A percentile compares a stretch with the other conserved stretches of the same genome.
phyloP scores from a whole-genome alignment of 1,140 invertebrate species.

The Bombus vancouverensis region DNA sequence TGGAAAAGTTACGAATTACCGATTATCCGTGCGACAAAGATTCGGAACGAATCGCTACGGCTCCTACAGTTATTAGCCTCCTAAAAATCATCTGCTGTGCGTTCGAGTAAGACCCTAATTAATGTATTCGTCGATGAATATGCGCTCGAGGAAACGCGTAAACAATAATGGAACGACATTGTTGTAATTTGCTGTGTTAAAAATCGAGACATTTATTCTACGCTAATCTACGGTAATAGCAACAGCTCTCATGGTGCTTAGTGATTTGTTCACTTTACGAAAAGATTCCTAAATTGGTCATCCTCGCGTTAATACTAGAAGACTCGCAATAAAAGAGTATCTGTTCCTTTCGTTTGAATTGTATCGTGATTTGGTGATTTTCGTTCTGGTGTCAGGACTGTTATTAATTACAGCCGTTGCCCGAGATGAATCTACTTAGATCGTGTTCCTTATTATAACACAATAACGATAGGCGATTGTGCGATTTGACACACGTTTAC shows the following conservation, averaged over 20 bases:
- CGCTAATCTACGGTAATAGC: not conserved
- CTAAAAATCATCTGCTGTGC: slow-evolving; percentile 1
- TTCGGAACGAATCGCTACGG: not conserved
- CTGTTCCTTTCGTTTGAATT: not conserved
- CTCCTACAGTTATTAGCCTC: not conserved
- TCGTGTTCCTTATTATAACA: not conserved
- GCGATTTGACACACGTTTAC: not conserved
- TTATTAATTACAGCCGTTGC: not conserved
- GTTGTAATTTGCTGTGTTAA: not conserved
- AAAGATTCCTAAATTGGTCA: not conserved
- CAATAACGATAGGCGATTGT: not conserved
- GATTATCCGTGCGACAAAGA: not conserved
- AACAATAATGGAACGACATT: not conserved
- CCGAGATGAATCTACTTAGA: not conserved
- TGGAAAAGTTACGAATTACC: not conserved
- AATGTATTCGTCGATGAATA: not conserved
- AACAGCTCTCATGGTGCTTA: not conserved
- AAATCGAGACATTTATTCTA: not conserved
- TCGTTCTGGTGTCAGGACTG: not conserved
- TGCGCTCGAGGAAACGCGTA: slow-evolving; percentile 28
- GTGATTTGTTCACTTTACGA: not conserved
- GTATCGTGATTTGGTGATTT: not conserved
- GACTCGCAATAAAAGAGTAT: not conserved
- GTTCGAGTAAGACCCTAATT: not conserved
- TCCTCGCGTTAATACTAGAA: not conserved